phyloP scores from a whole-genome alignment of 2,888 invertebrate genomes.

The Phalangium opilio region DNA sequence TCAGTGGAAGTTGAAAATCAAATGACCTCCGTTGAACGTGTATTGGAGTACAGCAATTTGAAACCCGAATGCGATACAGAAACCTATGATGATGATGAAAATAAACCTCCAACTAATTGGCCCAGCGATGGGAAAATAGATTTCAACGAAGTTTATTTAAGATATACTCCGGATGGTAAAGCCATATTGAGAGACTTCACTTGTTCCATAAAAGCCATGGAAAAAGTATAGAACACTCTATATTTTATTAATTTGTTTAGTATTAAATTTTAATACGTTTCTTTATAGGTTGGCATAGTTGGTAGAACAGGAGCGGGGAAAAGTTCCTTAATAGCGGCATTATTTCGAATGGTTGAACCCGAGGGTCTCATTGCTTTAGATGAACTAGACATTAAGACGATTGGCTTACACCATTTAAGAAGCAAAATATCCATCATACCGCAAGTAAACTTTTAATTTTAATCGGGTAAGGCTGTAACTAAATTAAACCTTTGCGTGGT shows the following conservation, averaged over 20 bases:
- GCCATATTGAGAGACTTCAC: slow-evolving; percentile 47
- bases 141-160: slow-evolving; percentile 38
- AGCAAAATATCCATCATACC: slow-evolving; percentile 78
- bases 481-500: too few species aligned
- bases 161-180: slow-evolving; percentile 45
- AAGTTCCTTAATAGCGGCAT: slow-evolving; percentile 34
- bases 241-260: too few species aligned
- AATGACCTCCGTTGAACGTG: slow-evolving; percentile 52
- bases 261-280: too few species aligned
- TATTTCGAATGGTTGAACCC: slow-evolving; percentile 36
- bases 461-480: too few species aligned
- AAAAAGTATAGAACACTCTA: too few species aligned
- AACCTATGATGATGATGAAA: slow-evolving; percentile 30
- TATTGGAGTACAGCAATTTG: slow-evolving; percentile 58
- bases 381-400: slow-evolving; percentile 29
- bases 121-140: slow-evolving; percentile 27
- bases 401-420: slow-evolving; percentile 50
- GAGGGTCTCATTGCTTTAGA: slow-evolving; percentile 33
- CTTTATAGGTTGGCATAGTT: slow-evolving; percentile 61
- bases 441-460: slow-evolving; percentile 40
- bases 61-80: slow-evolving; percentile 51
- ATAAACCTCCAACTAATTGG: slow-evolving; percentile 31
- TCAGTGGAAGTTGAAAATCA: slow-evolving; percentile 38
- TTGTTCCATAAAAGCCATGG: slow-evolving; percentile 31
- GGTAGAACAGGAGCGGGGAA: slow-evolving; percentile 64